phyloP scores from a whole-genome alignment of 2,888 invertebrate genomes.

The Scaptomyza parva region DNA sequence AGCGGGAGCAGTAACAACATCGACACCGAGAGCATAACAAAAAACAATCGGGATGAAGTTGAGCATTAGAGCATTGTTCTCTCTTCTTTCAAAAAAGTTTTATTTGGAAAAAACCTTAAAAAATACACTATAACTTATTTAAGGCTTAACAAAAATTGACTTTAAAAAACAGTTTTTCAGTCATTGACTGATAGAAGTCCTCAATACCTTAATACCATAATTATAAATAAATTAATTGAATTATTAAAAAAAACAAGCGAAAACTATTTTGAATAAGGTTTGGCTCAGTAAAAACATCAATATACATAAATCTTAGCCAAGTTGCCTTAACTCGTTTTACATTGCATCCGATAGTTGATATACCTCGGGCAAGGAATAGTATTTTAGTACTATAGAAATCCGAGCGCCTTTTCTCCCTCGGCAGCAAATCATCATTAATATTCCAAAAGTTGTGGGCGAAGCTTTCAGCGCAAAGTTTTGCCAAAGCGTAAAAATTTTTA shows the following conservation, averaged over 20 bases:
- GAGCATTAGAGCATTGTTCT: not conserved
- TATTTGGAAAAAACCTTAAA: not conserved
- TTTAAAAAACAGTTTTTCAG: too few relatives aligned
- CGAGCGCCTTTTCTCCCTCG: constrained; percentile 30
- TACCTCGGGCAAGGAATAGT: constrained; percentile 3
- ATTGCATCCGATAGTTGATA: constrained; percentile 8
- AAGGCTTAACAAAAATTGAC: too few relatives aligned
- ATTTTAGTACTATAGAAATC: constrained; percentile 16
- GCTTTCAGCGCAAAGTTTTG: constrained; percentile 64
- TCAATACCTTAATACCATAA: too few relatives aligned
- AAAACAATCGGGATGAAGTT: constrained; percentile 32
- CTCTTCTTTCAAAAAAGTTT: not conserved
- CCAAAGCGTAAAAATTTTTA: constrained; percentile 55
- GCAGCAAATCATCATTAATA: constrained; percentile 72
- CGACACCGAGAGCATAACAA: constrained; percentile 32
- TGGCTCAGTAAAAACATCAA: too few relatives aligned
- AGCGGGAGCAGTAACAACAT: constrained; percentile 23
- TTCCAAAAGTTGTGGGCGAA: constrained; percentile 75
- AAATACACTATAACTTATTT: not conserved
- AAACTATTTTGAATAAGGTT: too few relatives aligned
- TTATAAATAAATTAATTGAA: too few relatives aligned
- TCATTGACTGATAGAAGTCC: too few relatives aligned
- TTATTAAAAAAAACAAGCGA: too few relatives aligned
- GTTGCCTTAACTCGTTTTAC: not conserved
- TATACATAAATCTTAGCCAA: not conserved